Evolutionary conservation across 1,140 invertebrate species (phyloP).

Genomic region (Carcinoscorpius rotundicauda): DNA sequence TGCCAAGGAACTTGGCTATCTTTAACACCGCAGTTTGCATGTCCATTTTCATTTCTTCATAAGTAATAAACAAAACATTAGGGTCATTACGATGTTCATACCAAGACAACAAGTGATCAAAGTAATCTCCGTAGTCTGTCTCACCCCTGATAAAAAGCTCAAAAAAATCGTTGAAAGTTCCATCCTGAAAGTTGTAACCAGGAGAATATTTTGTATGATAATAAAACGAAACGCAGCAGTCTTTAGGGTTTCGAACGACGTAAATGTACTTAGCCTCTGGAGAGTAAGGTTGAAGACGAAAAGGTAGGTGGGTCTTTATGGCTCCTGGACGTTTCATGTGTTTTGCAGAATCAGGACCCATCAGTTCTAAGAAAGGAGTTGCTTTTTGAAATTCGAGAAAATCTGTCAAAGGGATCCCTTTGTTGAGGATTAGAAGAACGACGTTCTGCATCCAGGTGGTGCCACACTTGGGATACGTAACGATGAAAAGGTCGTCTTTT

Average conservation of each 20-base stretch:
- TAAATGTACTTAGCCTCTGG: constrained; percentile 47
- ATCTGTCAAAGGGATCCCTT: constrained; percentile 7
- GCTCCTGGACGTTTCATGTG: constrained; percentile 8
- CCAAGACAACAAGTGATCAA: constrained; percentile 32
- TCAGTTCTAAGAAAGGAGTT: constrained; percentile 8
- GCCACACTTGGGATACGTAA: constrained; percentile 22
- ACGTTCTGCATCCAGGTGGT: constrained; percentile 34
- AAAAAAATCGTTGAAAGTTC: constrained; percentile 30
- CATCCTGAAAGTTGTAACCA: constrained; percentile 13
- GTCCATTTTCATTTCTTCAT: constrained; percentile 22
- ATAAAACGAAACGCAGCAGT: constrained; percentile 71
- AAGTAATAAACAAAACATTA: constrained; percentile 31
- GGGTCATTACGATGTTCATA: constrained; percentile 25
- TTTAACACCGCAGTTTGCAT: background rate
- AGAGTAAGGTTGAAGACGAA: constrained; percentile 46
- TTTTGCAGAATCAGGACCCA: constrained; percentile 4
- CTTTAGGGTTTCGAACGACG: constrained; percentile 69
- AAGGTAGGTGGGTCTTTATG: constrained; percentile 59
- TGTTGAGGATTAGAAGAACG: constrained; percentile 6
- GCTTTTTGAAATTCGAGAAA: background rate
- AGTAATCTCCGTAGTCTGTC: constrained; percentile 33
- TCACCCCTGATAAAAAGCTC: constrained; percentile 29
- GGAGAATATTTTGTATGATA: constrained; percentile 54
- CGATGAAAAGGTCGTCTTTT: constrained; percentile 18
- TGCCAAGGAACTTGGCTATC: constrained; percentile 18